Conservation (phyloP, 1,140 invertebrate genomes). For the Geopemphigus sp. region DNA sequence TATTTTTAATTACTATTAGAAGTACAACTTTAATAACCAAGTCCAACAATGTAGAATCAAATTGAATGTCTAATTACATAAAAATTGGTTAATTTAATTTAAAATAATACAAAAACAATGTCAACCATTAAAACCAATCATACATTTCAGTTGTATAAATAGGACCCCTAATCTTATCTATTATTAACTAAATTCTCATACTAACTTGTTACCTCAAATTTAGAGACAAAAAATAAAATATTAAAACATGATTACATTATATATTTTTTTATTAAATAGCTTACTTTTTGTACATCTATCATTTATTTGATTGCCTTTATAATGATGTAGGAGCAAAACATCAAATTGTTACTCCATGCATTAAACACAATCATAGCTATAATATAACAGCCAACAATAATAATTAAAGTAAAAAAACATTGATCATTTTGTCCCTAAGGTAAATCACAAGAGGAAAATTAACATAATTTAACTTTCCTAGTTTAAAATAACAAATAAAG, state of each 20-base stretch:
- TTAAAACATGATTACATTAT: slow-evolving; percentile 1
- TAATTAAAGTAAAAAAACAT: slow-evolving; percentile 40
- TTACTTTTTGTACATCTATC: slow-evolving; percentile 47
- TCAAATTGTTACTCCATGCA: slow-evolving; percentile 14
- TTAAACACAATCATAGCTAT: slow-evolving; percentile 31
- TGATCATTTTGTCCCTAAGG: slow-evolving; percentile 45
- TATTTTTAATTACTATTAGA: too few species aligned
- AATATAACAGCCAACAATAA: slow-evolving; percentile 42
- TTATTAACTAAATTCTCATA: too few species aligned
- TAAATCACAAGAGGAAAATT: slow-evolving; percentile 45
- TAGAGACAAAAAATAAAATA: slow-evolving; percentile 7
- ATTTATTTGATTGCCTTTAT: slow-evolving; percentile 30
- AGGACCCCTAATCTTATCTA: too few species aligned
- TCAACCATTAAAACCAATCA: too few species aligned
- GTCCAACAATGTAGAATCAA: too few species aligned
- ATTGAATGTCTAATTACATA: too few species aligned
- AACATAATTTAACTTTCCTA: slow-evolving; percentile 42
- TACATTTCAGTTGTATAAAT: too few species aligned
- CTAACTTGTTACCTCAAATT: not conserved
- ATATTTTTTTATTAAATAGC: slow-evolving; percentile 43
- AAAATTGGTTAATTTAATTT: too few species aligned
- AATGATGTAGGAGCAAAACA: slow-evolving; percentile 30
- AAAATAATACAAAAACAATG: too few species aligned
- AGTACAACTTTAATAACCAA: too few species aligned
- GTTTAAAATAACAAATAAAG: slow-evolving; percentile 28